A percentile compares a stretch with the other conserved stretches of the same genome.
Conservation (phyloP, 2,797 vertebrate species). For the Luscinia luscinia region DNA sequence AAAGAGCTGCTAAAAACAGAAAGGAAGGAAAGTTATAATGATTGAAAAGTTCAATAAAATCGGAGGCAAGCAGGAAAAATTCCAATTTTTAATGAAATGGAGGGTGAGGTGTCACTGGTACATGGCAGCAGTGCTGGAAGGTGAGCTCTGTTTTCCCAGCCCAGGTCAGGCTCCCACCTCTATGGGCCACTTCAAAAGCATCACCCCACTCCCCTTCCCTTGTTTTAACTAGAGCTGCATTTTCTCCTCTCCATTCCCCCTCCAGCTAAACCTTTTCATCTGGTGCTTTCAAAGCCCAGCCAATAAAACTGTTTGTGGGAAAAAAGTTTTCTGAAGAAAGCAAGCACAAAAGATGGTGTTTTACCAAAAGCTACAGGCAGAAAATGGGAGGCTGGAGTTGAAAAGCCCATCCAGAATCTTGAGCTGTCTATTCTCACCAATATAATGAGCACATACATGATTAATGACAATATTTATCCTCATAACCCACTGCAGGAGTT, state of each 20-base stretch:
- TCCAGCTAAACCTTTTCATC: neutral
- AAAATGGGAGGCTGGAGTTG: neutral
- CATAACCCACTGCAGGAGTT: constrained; percentile 37
- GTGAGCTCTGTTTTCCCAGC: neutral
- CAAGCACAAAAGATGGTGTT: neutral
- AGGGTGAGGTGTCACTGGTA: neutral
- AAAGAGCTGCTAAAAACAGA: constrained; percentile 14
- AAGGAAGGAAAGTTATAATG: neutral
- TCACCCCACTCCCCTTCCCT: neutral
- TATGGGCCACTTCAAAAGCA: rapidly evolving
- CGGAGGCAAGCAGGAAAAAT: neutral
- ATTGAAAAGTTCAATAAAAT: constrained; percentile 35
- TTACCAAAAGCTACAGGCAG: neutral
- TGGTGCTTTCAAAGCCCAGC: neutral
- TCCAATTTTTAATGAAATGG: neutral
- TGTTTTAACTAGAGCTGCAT: neutral
- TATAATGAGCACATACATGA: constrained; percentile 68
- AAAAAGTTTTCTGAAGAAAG: neutral
- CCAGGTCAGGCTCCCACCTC: neutral
- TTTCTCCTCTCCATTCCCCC: neutral
- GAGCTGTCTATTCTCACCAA: neutral
- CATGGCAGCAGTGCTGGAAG: neutral
- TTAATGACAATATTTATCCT: constrained; percentile 70
- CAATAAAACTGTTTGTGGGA: neutral
- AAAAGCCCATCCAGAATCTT: neutral